These are phyloP conservation scores for Gambusia yucatana DNA, from an alignment of 2,797 vertebrate genomes.

Conservation along the genomic window DNA sequence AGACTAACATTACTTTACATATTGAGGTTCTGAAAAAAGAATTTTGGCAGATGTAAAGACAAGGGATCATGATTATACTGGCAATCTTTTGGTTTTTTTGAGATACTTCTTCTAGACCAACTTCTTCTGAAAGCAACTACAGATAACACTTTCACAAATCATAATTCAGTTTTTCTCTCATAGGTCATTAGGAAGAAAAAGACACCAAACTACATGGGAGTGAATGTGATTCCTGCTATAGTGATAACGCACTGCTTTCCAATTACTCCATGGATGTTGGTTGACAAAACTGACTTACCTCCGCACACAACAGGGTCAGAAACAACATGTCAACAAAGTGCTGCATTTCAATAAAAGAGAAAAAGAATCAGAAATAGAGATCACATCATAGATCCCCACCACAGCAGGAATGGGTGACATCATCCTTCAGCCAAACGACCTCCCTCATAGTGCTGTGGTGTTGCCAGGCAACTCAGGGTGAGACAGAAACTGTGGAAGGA, in stretches of 20 bases:
- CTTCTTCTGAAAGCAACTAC: background rate
- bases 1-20: background rate
- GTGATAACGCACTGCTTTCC: background rate
- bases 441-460: slow-evolving; percentile 88
- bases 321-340: background rate
- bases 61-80: background rate
- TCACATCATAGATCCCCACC: slow-evolving; percentile 55
- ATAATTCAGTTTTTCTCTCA: background rate
- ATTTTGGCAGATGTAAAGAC: background rate
- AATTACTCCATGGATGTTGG: background rate
- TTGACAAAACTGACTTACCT: background rate
- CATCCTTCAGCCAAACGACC: slow-evolving; percentile 86
- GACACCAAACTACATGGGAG: background rate
- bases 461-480: slow-evolving; percentile 93
- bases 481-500: slow-evolving; percentile 71
- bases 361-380: slow-evolving; percentile 35
- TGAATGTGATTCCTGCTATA: background rate
- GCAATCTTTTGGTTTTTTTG: background rate
- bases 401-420: slow-evolving; percentile 83
- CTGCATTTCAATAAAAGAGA: slow-evolving; percentile 14
- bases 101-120: background rate
- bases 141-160: background rate
- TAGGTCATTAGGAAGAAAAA: background rate
- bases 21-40: background rate
- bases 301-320: background rate